Evolutionary conservation across 2,888 invertebrate genomes (phyloP).

Genomic region (Hermaeophaga mercurialis): DNA sequence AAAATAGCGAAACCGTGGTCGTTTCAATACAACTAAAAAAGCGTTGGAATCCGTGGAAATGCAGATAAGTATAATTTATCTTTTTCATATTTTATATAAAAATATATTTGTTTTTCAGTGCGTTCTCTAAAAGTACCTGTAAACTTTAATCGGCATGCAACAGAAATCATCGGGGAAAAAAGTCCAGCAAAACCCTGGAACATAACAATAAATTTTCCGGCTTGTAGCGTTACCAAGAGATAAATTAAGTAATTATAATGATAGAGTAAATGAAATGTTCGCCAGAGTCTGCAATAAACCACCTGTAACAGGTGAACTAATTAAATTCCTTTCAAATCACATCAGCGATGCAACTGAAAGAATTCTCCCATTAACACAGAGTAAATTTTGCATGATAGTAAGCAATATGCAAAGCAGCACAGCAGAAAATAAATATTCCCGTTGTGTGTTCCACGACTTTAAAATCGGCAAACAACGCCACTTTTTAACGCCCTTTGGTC

Average conservation of each 20-base stretch:
- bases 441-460: slow-evolving; percentile 49
- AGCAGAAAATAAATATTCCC: slow-evolving; percentile 47
- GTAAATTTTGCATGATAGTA: slow-evolving; percentile 41
- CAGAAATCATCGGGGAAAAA: neutral
- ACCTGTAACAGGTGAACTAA: slow-evolving; percentile 29
- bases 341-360: slow-evolving; percentile 26
- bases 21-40: too few relatives aligned
- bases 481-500: slow-evolving; percentile 26
- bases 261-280: slow-evolving; percentile 25
- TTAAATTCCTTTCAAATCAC: slow-evolving; percentile 29
- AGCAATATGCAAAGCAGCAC: slow-evolving; percentile 42
- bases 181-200: neutral
- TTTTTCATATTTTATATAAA: too few relatives aligned
- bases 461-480: slow-evolving; percentile 48
- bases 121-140: neutral
- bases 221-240: slow-evolving; percentile 14
- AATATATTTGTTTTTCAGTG: too few relatives aligned
- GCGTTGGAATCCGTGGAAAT: too few relatives aligned
- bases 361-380: slow-evolving; percentile 26
- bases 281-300: slow-evolving; percentile 24
- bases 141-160: neutral
- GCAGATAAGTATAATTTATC: too few relatives aligned
- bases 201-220: neutral
- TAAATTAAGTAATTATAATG: slow-evolving; percentile 27
- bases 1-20: too few relatives aligned